A percentile compares a stretch with the other conserved stretches of the same genome.
These are phyloP conservation scores for Venustoraphidia nigricollis DNA, from an alignment of 2,888 invertebrate genomes.

Conservation along the genomic window DNA sequence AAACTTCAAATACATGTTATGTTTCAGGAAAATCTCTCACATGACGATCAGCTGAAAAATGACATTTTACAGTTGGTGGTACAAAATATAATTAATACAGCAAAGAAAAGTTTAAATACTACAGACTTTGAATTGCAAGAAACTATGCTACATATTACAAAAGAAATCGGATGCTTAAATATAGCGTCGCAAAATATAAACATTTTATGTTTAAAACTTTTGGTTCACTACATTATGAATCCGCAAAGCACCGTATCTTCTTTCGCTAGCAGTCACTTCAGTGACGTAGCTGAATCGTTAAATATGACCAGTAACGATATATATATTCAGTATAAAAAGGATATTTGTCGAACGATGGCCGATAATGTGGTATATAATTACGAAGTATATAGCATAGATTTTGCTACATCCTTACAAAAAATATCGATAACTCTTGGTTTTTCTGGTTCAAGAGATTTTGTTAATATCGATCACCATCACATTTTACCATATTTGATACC, in stretches of 20 bases:
- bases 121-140: slow-evolving; percentile 37
- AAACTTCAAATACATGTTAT: slow-evolving; percentile 4
- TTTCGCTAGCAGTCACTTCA: slow-evolving; percentile 38
- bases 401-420: slow-evolving; percentile 40
- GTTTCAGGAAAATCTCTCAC: slow-evolving; percentile 16
- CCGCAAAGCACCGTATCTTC: slow-evolving; percentile 39
- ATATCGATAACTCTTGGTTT: slow-evolving; percentile 53
- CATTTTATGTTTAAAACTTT: slow-evolving; percentile 32
- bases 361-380: slow-evolving; percentile 43
- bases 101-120: slow-evolving; percentile 32
- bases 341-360: slow-evolving; percentile 37
- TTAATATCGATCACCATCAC: slow-evolving; percentile 51
- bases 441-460: slow-evolving; percentile 49
- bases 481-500: slow-evolving; percentile 48
- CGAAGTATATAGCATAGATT: slow-evolving; percentile 34
- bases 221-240: slow-evolving; percentile 46
- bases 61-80: slow-evolving; percentile 28
- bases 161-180: slow-evolving; percentile 30
- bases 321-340: slow-evolving; percentile 45
- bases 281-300: slow-evolving; percentile 38
- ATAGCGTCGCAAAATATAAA: slow-evolving; percentile 24
- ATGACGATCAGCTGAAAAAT: slow-evolving; percentile 24
- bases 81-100: slow-evolving; percentile 29
- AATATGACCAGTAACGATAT: slow-evolving; percentile 37
- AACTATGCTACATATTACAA: slow-evolving; percentile 35